Evolutionary conservation across 2,888 invertebrate species (phyloP).

Genomic region (Euproctis similis): DNA sequence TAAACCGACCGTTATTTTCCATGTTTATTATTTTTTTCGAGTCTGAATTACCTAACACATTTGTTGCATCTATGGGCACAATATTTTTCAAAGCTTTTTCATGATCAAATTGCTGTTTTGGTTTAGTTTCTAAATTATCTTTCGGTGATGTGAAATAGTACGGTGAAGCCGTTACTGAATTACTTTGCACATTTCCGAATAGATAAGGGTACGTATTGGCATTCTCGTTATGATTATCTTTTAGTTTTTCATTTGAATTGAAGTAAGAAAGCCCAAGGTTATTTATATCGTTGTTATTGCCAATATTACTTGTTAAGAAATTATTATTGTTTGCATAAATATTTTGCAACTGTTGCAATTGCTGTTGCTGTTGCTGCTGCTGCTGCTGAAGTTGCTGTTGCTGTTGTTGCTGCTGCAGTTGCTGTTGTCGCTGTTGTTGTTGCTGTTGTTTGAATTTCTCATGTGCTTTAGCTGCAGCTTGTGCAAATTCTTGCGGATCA

Average conservation of each 20-base stretch:
- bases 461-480: conserved; percentile 62
- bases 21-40: conserved; percentile 28
- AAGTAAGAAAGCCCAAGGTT: conserved; percentile 28
- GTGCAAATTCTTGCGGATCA: conserved; percentile 60
- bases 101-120: conserved; percentile 61
- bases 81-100: conserved; percentile 68
- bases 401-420: conserved; percentile 17
- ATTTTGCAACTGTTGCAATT: conserved; percentile 18
- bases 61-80: conserved; percentile 64
- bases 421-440: conserved; percentile 27
- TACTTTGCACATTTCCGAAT: conserved; percentile 39
- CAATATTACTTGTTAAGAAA: conserved; percentile 22
- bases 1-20: conserved; percentile 36
- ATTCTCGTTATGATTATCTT: conserved; percentile 37
- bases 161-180: conserved; percentile 53
- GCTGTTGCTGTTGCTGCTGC: conserved; percentile 29
- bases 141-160: conserved; percentile 41
- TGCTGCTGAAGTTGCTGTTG: conserved; percentile 43
- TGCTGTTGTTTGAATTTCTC: conserved; percentile 50
- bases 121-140: conserved; percentile 42
- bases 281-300: conserved; percentile 25
- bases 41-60: conserved; percentile 53
- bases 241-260: conserved; percentile 40
- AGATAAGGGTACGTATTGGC: conserved; percentile 30
- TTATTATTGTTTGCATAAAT: conserved; percentile 28